These are phyloP conservation scores for Sinonovacula constricta DNA, from an alignment of 1,140 invertebrate genomes.

Conservation along the genomic window DNA sequence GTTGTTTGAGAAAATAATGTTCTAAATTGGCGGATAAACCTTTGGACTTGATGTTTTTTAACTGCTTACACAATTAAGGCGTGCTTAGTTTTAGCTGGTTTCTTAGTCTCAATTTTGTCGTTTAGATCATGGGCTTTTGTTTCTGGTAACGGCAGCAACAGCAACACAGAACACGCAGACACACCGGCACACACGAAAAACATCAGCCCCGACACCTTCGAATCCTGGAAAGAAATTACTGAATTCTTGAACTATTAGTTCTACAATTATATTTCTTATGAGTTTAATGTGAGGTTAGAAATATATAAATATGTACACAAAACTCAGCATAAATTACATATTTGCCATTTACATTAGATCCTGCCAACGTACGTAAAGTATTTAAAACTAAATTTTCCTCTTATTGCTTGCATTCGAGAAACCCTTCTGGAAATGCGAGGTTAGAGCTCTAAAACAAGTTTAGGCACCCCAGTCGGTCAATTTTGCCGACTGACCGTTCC, in stretches of 20 bases:
- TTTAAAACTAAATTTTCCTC: no score
- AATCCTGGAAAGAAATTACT: neutral
- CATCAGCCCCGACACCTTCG: neutral
- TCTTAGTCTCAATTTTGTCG: no score
- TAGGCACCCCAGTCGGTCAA: no score
- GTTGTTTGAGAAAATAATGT: no score
- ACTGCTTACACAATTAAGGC: no score
- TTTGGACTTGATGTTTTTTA: no score
- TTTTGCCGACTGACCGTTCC: no score
- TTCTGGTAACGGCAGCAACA: neutral
- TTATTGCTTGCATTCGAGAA: neutral
- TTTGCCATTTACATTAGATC: neutral
- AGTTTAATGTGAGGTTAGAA: neutral
- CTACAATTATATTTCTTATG: neutral
- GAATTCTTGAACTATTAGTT: neutral
- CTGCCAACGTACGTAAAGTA: no score
- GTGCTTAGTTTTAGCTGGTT: no score
- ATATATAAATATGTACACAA: neutral
- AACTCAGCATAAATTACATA: neutral
- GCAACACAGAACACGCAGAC: neutral
- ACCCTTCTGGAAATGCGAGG: no score
- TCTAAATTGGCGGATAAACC: no score
- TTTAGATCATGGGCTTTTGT: neutral
- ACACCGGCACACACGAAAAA: slow-evolving; percentile 1
- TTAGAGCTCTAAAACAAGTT: no score